Percentiles rank a stretch among this genome's conserved stretches.
phyloP scores from a whole-genome alignment of 2,113 vertebrate species.

The Hyaena hyaena region DNA sequence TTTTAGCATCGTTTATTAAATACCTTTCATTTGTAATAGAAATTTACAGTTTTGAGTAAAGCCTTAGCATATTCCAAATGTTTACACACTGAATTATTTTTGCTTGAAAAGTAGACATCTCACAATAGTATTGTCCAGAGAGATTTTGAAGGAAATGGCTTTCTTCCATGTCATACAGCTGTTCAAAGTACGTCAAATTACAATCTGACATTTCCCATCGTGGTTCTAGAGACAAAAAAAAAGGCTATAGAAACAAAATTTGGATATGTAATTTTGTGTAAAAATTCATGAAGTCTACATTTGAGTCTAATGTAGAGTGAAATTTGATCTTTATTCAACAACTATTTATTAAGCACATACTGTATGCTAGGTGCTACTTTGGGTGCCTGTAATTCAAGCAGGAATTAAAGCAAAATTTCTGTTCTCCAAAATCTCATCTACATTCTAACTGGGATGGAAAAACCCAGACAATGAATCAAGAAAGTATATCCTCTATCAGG shows the following conservation, averaged over 20 bases:
- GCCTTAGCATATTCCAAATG: neutral
- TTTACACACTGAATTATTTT: neutral
- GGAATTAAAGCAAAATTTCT: neutral
- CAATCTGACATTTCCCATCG: neutral
- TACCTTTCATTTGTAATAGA: neutral
- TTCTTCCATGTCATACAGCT: neutral
- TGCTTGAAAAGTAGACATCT: neutral
- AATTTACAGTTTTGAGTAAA: neutral
- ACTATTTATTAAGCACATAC: neutral
- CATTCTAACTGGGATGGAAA: neutral
- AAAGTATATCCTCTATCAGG: neutral
- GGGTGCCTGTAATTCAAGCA: neutral
- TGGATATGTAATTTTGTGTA: neutral
- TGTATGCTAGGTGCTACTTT: neutral
- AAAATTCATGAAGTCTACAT: neutral
- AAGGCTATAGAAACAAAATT: neutral
- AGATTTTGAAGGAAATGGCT: neutral
- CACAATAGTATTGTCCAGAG: neutral
- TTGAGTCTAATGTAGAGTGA: neutral
- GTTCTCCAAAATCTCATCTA: neutral
- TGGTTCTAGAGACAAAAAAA: neutral
- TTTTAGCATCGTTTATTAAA: constrained; percentile 32
- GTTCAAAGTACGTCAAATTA: neutral
- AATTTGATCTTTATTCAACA: neutral
- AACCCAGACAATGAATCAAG: neutral